phyloP scores from a whole-genome alignment of 2,797 vertebrate species.

The Rhinogobio ventralis region DNA sequence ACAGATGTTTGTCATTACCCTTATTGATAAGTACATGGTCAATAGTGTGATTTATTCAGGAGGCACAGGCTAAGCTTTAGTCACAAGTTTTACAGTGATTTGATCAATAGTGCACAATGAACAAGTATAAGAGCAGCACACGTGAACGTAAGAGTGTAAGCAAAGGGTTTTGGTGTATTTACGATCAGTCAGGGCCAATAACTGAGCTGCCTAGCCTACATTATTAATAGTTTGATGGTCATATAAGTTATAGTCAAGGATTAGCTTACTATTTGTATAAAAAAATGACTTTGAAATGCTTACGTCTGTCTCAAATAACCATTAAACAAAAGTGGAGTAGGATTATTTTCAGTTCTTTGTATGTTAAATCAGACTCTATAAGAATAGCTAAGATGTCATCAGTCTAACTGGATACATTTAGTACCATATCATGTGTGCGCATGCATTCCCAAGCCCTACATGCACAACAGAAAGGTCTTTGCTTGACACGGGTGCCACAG shows the following conservation, averaged over 20 bases:
- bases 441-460: not conserved
- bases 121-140: conserved; percentile 78
- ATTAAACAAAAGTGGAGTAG: not conserved
- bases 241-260: not conserved
- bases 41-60: conserved; percentile 85
- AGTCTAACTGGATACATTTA: not conserved
- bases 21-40: conserved; percentile 84
- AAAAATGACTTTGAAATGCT: not conserved
- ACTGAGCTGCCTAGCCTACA: not conserved
- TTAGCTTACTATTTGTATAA: not conserved
- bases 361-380: not conserved
- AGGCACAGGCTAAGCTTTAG: conserved; percentile 81
- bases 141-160: conserved; percentile 71
- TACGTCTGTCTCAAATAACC: not conserved
- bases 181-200: conserved; percentile 48
- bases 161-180: conserved; percentile 66
- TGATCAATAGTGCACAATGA: conserved; percentile 82
- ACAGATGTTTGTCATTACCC: conserved; percentile 86
- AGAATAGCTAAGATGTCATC: not conserved
- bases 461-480: not conserved
- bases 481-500: conserved; percentile 25
- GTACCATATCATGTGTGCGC: not conserved
- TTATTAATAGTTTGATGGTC: not conserved
- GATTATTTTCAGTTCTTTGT: not conserved
- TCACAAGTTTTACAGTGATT: conserved; percentile 79